These are phyloP conservation scores for Hirtodrosophila cameraria DNA, from an alignment of 2,888 invertebrate species.

Conservation along the genomic window DNA sequence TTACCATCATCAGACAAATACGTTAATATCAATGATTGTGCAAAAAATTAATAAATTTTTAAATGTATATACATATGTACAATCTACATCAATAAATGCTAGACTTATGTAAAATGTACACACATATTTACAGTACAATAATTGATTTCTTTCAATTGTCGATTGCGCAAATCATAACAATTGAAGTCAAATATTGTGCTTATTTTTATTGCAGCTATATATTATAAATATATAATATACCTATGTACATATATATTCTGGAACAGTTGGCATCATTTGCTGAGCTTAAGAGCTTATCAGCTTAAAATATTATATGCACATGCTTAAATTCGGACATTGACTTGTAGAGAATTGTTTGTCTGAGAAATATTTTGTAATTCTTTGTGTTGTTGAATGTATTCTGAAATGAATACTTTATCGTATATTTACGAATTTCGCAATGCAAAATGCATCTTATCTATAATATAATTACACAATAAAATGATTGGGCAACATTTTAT, in stretches of 20 bases:
- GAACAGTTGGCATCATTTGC: conserved; percentile 23
- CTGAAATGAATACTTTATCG: conserved; percentile 7
- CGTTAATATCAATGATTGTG: no score
- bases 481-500: no score
- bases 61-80: not conserved
- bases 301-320: not conserved
- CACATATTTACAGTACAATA: conserved; percentile 22
- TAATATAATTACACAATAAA: no score
- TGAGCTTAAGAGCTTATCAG: conserved; percentile 35
- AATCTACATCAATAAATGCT: not conserved
- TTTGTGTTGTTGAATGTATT: conserved; percentile 21
- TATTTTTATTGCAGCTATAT: not conserved
- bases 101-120: not conserved
- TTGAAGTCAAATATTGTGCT: conserved; percentile 17
- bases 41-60: not conserved
- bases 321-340: conserved; percentile 36
- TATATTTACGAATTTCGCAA: conserved; percentile 7
- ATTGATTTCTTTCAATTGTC: conserved; percentile 33
- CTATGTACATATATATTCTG: not conserved
- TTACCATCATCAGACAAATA: no score
- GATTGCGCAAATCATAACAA: conserved; percentile 21
- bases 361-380: conserved; percentile 21
- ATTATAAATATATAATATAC: not conserved
- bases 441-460: not conserved
- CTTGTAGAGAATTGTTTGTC: conserved; percentile 19